Evolutionary conservation across 1,140 invertebrate genomes (phyloP).

Genomic region (Ladona fulva): DNA sequence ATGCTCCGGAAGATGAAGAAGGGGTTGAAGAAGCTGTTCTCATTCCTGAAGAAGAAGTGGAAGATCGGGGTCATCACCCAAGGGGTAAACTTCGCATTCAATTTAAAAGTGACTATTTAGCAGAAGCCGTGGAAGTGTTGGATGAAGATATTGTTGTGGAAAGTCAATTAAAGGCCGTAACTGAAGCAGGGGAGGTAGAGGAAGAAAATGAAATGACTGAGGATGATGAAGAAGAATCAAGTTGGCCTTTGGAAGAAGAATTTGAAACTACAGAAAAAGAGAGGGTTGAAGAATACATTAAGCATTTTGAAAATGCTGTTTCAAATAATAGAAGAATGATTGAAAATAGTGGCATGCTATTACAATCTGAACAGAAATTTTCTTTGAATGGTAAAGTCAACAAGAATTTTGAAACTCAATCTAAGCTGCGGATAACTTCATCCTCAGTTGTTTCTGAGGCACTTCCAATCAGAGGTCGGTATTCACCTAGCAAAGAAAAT

Average conservation of each 20-base stretch:
- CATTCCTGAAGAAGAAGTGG: conserved; percentile 27
- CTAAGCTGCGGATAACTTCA: neutral
- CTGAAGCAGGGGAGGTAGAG: conserved; percentile 27
- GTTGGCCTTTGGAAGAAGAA: conserved; percentile 24
- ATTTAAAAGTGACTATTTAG: conserved; percentile 71
- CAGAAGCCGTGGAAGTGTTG: conserved; percentile 67
- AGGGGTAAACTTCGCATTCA: conserved; percentile 55
- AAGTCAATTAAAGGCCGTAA: conserved; percentile 17
- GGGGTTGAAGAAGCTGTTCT: conserved; percentile 24
- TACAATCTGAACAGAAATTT: neutral
- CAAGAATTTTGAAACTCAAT: neutral
- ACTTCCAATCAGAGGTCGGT: neutral
- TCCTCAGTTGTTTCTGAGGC: neutral
- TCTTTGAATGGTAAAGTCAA: conserved; percentile 3
- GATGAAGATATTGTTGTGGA: conserved; percentile 31
- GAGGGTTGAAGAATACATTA: conserved; percentile 14
- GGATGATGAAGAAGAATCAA: conserved; percentile 26
- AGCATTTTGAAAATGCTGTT: conserved; percentile 21
- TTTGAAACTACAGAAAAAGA: conserved; percentile 13
- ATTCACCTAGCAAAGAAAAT: neutral
- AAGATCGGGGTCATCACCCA: conserved; percentile 28
- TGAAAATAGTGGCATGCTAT: conserved; percentile 18
- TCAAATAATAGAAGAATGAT: conserved; percentile 12
- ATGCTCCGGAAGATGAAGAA: conserved; percentile 29
- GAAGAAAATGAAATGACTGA: conserved; percentile 35